These are phyloP conservation scores for Arctia plantaginis DNA, from an alignment of 2,888 invertebrate genomes.

Conservation along the genomic window DNA sequence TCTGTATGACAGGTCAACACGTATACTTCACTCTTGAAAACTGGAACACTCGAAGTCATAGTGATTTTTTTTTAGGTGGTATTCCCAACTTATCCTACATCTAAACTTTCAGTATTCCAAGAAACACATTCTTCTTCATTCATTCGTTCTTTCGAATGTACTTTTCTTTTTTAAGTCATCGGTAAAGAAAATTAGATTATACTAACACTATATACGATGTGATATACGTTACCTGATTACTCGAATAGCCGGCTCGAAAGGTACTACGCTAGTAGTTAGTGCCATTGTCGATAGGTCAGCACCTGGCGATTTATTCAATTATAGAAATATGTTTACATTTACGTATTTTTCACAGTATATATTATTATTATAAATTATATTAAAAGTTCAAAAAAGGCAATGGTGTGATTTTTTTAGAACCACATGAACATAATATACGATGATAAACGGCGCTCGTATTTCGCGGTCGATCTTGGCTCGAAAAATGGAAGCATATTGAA, in stretches of 20 bases:
- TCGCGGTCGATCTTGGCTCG: constrained; percentile 92
- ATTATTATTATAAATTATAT: too few relatives aligned
- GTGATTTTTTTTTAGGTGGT: too few relatives aligned
- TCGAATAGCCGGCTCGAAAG: not conserved
- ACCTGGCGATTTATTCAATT: not conserved
- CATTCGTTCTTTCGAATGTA: not conserved
- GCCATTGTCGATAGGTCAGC: too few relatives aligned
- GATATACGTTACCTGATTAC: not conserved
- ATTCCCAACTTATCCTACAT: too few relatives aligned
- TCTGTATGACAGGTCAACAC: too few relatives aligned
- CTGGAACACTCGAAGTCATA: too few relatives aligned
- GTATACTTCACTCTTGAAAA: too few relatives aligned
- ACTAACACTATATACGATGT: not conserved
- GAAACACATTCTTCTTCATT: not conserved
- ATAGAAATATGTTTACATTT: too few relatives aligned
- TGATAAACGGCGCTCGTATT: constrained; percentile 86
- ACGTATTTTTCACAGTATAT: not conserved
- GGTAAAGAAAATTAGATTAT: not conserved
- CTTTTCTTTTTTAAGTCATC: not conserved
- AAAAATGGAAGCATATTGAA: constrained; percentile 95
- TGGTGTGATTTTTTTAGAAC: constrained; percentile 73
- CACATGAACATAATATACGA: constrained; percentile 91
- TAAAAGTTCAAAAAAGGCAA: not conserved
- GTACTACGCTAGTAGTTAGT: not conserved
- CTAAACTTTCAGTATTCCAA: not conserved